phyloP scores from a whole-genome alignment of 2,888 invertebrate genomes.

The Gnatocerus cornutus region DNA sequence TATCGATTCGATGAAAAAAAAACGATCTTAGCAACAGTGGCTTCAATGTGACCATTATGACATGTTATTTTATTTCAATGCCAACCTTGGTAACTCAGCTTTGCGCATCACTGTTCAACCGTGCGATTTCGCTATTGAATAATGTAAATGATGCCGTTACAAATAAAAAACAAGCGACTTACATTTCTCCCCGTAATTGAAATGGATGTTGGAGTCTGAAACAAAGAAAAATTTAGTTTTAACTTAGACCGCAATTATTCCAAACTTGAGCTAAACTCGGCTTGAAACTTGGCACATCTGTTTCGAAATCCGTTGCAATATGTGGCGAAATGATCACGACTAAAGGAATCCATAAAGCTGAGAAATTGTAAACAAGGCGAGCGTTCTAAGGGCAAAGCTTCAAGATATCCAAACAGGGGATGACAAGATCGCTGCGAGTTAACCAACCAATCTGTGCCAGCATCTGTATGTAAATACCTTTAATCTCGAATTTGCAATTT shows the following conservation, averaged over 20 bases:
- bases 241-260: neutral
- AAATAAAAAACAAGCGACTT: neutral
- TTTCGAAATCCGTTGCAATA: neutral
- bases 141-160: neutral
- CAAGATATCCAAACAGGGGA: conserved; percentile 8
- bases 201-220: neutral
- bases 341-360: neutral
- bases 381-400: neutral
- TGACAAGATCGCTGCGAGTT: conserved; percentile 18
- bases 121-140: conserved; percentile 9
- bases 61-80: neutral
- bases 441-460: conserved; percentile 13
- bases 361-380: conserved; percentile 5
- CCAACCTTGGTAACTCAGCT: conserved; percentile 16
- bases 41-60: neutral
- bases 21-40: neutral
- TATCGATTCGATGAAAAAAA: conserved; percentile 17
- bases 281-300: neutral
- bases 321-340: neutral
- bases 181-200: neutral
- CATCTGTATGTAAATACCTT: conserved; percentile 39
- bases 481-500: conserved; percentile 29
- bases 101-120: conserved; percentile 18
- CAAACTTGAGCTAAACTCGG: neutral
- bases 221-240: conserved; percentile 1